Base-by-base conservation (phyloP, 2,888 invertebrate genomes). In the Lepidochrysops patricia region DNA sequence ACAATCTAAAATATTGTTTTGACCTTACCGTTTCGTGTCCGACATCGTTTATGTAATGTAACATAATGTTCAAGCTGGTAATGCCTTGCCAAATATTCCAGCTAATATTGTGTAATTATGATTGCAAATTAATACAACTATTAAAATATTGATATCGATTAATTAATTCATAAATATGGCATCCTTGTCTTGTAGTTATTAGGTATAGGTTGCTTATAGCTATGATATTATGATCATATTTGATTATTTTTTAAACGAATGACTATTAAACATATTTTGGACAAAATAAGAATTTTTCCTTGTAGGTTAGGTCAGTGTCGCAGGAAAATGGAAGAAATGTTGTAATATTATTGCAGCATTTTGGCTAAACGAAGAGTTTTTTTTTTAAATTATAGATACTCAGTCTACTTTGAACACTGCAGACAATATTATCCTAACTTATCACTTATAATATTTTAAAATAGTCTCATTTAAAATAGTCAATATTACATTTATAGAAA, bases 61-160 rank as follows among this genome's bases (percentile, higher is more conserved):
- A 29, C 15, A 15, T 29, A 52, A 29, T 43, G 7, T 27, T 50
- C n/a, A 2, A 2, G 15, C 26, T 27, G 27, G 13, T 52, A 52
- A 52, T 52, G 15, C 29, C 15, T 52, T 52, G 52, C 52, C 52
- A 15, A 29, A 52, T 52, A n/a, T n/a, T n/a, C n/a, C n/a, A n/a
- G n/a, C n/a, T 2, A 13, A 49, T 52, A 29, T 52, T 26, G 52
- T n/a, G 26, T 29, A 29, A 52, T 52, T 52, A 52, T 13, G 5
- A 27, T 29, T 52, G 52, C 52, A 52, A 52, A 52, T 52, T 27
- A 15, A 13, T 7, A 7, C 15, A 43, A 43, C 43, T 15, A 13
- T 7, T 19, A 43, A 15, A 15, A 50, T 52, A 27, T 27, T 29
- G 49, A 12, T 49, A 9, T 15, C 0, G 25, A 25, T 49, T 19